Conservation (phyloP, 2,113 vertebrate species). For the Dasyprocta punctata region DNA sequence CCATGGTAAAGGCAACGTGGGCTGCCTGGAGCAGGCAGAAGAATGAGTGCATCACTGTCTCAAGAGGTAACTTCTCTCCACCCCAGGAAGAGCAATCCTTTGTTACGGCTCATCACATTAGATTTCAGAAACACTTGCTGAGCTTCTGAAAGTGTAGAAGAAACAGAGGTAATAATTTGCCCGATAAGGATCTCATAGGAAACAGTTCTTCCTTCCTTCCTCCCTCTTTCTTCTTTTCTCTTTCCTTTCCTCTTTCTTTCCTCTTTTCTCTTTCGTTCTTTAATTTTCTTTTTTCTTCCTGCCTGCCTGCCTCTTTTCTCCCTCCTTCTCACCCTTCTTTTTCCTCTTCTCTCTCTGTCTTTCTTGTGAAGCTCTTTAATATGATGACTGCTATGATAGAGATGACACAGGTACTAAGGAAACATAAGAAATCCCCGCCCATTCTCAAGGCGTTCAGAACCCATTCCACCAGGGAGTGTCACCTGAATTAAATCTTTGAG, state of each 20-base stretch:
- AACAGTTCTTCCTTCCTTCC: neutral
- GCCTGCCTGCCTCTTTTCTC: neutral
- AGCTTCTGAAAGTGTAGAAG: neutral
- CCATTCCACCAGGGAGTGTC: neutral
- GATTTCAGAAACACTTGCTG: constrained; percentile 40
- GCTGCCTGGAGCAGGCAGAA: neutral
- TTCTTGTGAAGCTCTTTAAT: neutral
- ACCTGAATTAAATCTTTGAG: neutral
- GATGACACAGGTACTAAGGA: neutral
- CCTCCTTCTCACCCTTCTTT: too few relatives aligned
- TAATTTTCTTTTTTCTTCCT: neutral
- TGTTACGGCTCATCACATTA: constrained; percentile 32
- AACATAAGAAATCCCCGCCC: neutral
- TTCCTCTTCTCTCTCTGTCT: neutral
- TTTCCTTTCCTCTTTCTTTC: too few relatives aligned
- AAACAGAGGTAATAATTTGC: neutral
- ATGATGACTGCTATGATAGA: neutral
- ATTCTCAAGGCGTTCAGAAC: neutral
- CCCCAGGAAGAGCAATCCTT: neutral
- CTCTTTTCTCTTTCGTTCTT: too few relatives aligned
- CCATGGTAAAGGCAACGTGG: neutral
- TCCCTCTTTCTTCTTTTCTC: neutral
- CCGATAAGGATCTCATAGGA: neutral
- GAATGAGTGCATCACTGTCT: neutral
- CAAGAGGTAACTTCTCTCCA: neutral